A percentile compares a stretch with the other conserved stretches of the same genome.
phyloP scores from a whole-genome alignment of 2,888 invertebrate genomes.

The Tenthredo scrophulariae region DNA sequence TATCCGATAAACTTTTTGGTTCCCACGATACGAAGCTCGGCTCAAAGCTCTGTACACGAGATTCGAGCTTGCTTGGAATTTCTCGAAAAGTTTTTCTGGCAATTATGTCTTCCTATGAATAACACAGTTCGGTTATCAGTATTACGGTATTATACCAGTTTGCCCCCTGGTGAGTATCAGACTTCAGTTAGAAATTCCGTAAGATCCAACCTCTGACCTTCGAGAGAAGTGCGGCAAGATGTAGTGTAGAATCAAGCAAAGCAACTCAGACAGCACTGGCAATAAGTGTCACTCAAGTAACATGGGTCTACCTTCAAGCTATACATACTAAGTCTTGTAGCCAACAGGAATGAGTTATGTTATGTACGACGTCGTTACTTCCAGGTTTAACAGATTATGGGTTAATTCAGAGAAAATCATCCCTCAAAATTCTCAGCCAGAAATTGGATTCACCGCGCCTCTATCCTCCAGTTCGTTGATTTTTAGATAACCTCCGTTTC shows the following conservation, averaged over 20 bases:
- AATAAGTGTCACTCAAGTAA: slow-evolving; percentile 71
- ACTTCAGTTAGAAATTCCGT: background rate
- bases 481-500: background rate
- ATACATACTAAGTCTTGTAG: slow-evolving; percentile 48
- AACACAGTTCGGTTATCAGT: slow-evolving; percentile 26
- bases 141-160: slow-evolving; percentile 14
- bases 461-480: background rate
- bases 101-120: background rate
- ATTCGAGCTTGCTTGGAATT: background rate
- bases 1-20: background rate
- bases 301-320: slow-evolving; percentile 59
- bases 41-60: background rate
- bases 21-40: background rate
- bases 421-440: background rate
- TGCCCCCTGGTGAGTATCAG: background rate
- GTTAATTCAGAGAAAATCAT: background rate
- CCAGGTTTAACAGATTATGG: background rate
- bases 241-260: slow-evolving; percentile 42
- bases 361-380: background rate
- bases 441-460: background rate
- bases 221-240: slow-evolving; percentile 8
- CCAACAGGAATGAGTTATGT: slow-evolving; percentile 22
- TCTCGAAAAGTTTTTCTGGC: background rate
- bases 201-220: slow-evolving; percentile 31
- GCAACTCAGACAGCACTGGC: slow-evolving; percentile 59